Evolutionary conservation across 2,888 invertebrate species (phyloP).

Genomic region (Clistopyga incitator): DNA sequence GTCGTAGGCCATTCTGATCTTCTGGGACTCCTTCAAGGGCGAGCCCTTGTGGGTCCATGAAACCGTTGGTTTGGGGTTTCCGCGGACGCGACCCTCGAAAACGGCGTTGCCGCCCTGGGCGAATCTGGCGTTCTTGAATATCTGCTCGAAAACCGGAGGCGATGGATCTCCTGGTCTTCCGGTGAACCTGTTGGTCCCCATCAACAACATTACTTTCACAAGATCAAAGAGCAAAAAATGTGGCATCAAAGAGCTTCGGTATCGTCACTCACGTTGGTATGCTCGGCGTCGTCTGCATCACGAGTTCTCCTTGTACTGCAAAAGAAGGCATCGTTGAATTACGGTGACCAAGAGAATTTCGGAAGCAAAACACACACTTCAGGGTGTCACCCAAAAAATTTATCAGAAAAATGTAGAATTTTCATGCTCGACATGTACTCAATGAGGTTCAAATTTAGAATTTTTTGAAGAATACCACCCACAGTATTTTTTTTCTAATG

Average conservation of each 20-base stretch:
- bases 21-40: constrained; percentile 92
- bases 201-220: constrained; percentile 39
- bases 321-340: constrained; percentile 74
- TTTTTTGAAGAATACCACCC: no score
- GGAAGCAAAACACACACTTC: constrained; percentile 14
- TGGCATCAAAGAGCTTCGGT: background rate
- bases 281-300: constrained; percentile 85
- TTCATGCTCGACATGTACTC: no score
- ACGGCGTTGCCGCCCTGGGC: constrained; percentile 97
- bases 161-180: constrained; percentile 91
- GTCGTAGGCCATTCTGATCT: constrained; percentile 96
- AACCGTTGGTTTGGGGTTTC: constrained; percentile 96
- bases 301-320: constrained; percentile 89
- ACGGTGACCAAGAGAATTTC: background rate
- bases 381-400: no score
- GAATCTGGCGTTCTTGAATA: constrained; percentile 97
- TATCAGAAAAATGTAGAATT: no score
- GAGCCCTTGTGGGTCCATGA: constrained; percentile 95
- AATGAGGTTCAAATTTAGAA: no score
- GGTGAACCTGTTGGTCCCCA: constrained; percentile 76
- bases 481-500: no score
- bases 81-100: constrained; percentile 96
- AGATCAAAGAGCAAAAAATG: constrained; percentile 6
- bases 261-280: constrained; percentile 81
- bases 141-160: constrained; percentile 97